Evolutionary conservation across 2,797 vertebrate species (phyloP), one percentile per base, ranked within the genome.

Genomic region (Tachyglossus aculeatus): DNA sequence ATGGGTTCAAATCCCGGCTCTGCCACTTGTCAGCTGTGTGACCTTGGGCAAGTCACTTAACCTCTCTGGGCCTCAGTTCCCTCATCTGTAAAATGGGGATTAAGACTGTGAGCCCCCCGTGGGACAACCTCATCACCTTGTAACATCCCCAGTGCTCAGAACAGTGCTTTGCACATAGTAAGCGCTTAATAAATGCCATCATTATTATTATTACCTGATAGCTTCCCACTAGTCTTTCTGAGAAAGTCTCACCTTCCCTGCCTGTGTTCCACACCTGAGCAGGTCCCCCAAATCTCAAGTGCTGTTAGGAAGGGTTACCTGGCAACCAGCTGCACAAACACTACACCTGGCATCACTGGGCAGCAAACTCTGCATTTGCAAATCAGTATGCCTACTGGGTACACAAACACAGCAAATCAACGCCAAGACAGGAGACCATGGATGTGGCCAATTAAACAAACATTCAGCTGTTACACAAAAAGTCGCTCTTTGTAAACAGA

Each of bases 261-360:
- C 12, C 0, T 10, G 1, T 27, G 40, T 41, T 45, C 67, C 27
- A 14, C 25, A 51, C 39, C 66, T 65, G 56, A 56, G 45, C 9
- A 27, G 65, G 10, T 43, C 32, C 78, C 60, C 77, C 39, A 16
- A 39, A 21, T 36, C 52, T 57, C 55, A 9, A 70, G 25, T 67
- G 55, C 63, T 69, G 65, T 80, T 81, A 78, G 76, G 62, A 53
- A 85, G 34, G 22, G 71, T 85, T 84, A 81, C 87, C 79, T 81
- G 77, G 74, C 0, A 39, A 80, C 70, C 83, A 80, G 83, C 78
- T 85, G 74, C 67, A 83, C 43, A 87, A 85, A 85, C 71, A 83
- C 32, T 55, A 18, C 68, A 88, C 82, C 85, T 88, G 82, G 67
- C 47, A 62, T 57, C 53, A 78, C 55, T 33, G 47, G 38, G 47